Evolutionary conservation across 2,797 vertebrate genomes (phyloP).

Genomic region (Psittacula derbiana): DNA sequence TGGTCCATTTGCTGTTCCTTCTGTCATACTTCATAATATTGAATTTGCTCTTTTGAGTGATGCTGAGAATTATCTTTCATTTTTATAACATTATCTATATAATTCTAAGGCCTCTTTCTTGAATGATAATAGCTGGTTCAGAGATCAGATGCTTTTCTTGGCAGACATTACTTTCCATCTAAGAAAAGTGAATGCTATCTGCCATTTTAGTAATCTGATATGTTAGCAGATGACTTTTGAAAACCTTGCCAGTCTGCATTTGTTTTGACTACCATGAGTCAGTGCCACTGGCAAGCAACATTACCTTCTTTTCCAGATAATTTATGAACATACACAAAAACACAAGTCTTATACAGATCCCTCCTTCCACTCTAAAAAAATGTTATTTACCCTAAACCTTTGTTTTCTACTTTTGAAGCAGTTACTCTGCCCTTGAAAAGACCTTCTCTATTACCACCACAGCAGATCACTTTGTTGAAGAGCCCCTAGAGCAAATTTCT

Average conservation of each 20-base stretch:
- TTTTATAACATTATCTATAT: not conserved
- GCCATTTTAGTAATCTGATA: not conserved
- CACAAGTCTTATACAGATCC: not conserved
- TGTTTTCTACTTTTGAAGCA: not conserved
- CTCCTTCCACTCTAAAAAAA: not conserved
- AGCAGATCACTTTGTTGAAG: not conserved
- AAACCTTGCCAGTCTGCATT: not conserved
- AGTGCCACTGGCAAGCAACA: not conserved
- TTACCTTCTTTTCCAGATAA: not conserved
- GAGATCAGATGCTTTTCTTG: not conserved
- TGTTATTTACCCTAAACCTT: not conserved
- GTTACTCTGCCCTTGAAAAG: not conserved
- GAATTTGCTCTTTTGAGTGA: not conserved
- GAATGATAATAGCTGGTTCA: not conserved
- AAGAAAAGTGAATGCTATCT: constrained; percentile 9
- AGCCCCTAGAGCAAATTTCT: not conserved
- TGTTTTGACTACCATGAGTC: constrained; percentile 26
- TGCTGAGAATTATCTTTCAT: not conserved
- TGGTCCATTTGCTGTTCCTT: not conserved
- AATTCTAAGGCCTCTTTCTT: not conserved
- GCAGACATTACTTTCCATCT: not conserved
- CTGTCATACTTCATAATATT: not conserved
- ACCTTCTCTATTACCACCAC: not conserved
- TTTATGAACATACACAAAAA: not conserved
- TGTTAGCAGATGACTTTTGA: not conserved